Conservation (phyloP, 2,797 vertebrate species). For the Sorex maritimensis region DNA sequence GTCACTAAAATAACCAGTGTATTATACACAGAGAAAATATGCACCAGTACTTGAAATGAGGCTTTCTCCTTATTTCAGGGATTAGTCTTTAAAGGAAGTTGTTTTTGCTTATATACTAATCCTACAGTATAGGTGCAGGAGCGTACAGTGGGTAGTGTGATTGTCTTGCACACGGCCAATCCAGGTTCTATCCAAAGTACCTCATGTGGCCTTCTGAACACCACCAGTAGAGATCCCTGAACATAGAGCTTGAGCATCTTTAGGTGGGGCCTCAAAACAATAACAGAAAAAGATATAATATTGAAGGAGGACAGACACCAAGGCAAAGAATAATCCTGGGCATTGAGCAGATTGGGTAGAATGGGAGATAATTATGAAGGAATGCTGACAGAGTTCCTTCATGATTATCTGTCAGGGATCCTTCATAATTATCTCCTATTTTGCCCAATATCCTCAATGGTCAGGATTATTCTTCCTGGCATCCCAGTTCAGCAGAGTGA, state of each 20-base stretch:
- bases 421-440: too few species aligned
- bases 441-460: too few species aligned
- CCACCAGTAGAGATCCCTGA: too few species aligned
- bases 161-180: too few species aligned
- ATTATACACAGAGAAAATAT: not conserved
- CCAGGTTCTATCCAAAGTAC: too few species aligned
- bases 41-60: not conserved
- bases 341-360: not conserved
- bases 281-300: not conserved
- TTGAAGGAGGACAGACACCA: not conserved
- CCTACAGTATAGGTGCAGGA: not conserved
- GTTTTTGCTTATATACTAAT: conserved; percentile 1
- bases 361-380: not conserved
- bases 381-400: not conserved
- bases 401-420: too few species aligned
- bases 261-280: too few species aligned
- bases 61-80: not conserved
- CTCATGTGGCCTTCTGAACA: too few species aligned
- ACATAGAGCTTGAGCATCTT: too few species aligned
- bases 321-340: not conserved
- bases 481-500: not conserved
- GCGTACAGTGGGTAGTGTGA: too few species aligned
- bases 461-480: not conserved
- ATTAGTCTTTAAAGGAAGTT: not conserved
- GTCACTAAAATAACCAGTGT: not conserved